Conservation (phyloP, 1,140 invertebrate genomes). For the Manduca sexta region DNA sequence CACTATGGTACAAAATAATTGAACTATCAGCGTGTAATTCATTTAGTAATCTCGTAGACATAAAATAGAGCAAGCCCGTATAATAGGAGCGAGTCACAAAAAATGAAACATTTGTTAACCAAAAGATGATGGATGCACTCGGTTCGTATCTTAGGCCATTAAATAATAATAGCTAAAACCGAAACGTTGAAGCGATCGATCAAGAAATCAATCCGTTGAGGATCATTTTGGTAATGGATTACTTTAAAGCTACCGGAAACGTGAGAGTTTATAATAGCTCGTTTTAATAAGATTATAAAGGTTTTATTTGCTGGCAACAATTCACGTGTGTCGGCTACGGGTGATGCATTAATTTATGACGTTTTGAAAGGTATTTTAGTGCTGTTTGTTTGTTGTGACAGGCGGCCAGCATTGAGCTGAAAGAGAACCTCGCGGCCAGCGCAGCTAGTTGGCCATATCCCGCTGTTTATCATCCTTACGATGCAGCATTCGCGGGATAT, state of each 20-base stretch:
- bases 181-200: slow-evolving; percentile 47
- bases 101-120: slow-evolving; percentile 46
- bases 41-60: slow-evolving; percentile 25
- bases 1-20: not conserved
- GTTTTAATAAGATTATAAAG: slow-evolving; percentile 16
- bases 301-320: slow-evolving; percentile 8
- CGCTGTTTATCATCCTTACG: slow-evolving; percentile 91
- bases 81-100: slow-evolving; percentile 10
- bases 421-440: slow-evolving; percentile 88
- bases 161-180: slow-evolving; percentile 65
- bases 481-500: slow-evolving; percentile 90
- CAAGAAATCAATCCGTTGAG: slow-evolving; percentile 59
- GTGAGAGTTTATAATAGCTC: not conserved
- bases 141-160: slow-evolving; percentile 54
- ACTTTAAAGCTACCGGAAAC: slow-evolving; percentile 55
- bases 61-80: slow-evolving; percentile 23
- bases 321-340: not conserved
- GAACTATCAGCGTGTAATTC: slow-evolving; percentile 5
- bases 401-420: slow-evolving; percentile 86
- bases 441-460: slow-evolving; percentile 89
- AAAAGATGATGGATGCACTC: slow-evolving; percentile 55
- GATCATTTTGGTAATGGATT: slow-evolving; percentile 56
- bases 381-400: slow-evolving; percentile 42
- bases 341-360: not conserved
- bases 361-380: not conserved